Percentiles rank a stretch among this genome's conserved stretches.
Conservation (phyloP, 2,888 invertebrate species). For the Lingula anatina region DNA sequence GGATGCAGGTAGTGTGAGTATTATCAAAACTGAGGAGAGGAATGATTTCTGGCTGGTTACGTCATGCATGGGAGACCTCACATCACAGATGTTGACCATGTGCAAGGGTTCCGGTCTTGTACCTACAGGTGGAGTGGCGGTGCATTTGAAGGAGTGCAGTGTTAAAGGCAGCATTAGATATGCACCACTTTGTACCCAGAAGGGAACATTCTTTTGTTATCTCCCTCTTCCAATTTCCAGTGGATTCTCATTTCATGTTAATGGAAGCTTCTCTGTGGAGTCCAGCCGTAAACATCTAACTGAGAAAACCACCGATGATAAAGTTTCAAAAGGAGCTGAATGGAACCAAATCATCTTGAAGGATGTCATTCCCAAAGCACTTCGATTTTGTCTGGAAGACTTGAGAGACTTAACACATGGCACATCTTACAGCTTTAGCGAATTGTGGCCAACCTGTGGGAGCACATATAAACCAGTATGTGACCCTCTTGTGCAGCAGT, state of each 20-base stretch:
- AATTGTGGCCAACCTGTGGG: constrained; percentile 5
- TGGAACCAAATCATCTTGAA: constrained; percentile 26
- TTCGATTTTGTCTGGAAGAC: constrained; percentile 17
- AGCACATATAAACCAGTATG: too few relatives aligned
- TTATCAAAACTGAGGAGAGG: too few relatives aligned
- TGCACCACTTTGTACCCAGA: too few relatives aligned
- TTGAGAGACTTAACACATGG: constrained; percentile 3
- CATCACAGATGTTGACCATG: not conserved
- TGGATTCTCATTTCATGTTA: constrained; percentile 36
- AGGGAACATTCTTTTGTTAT: constrained; percentile 35
- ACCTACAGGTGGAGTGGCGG: not conserved
- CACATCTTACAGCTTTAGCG: not conserved
- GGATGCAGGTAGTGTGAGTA: too few relatives aligned
- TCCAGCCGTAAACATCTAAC: constrained; percentile 29
- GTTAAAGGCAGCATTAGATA: not conserved
- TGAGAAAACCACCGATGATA: constrained; percentile 29
- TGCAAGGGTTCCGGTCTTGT: not conserved
- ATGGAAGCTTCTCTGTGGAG: constrained; percentile 37
- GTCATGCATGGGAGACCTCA: not conserved
- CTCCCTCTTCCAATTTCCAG: constrained; percentile 35
- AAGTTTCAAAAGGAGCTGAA: constrained; percentile 9
- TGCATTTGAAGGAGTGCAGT: not conserved
- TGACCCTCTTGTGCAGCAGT: too few relatives aligned
- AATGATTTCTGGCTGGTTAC: not conserved
- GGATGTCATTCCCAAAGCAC: constrained; percentile 18